These are phyloP conservation scores for Actinopyga echinites DNA, from an alignment of 53 echinoderm and acorn worm species.

Conservation along the genomic window DNA sequence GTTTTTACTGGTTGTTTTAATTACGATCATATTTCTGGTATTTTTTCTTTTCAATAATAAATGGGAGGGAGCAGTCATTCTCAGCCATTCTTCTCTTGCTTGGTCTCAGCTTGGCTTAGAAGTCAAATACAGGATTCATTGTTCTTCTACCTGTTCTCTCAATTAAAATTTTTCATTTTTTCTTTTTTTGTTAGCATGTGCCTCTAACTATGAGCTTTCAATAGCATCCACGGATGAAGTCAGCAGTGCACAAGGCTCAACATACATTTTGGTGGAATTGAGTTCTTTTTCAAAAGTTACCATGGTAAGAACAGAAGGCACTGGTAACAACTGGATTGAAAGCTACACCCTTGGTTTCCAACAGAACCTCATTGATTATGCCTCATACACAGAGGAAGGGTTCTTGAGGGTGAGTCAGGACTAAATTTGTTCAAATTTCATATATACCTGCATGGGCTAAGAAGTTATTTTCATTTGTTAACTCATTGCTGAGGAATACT, in stretches of 20 bases:
- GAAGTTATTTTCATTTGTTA: too few species aligned
- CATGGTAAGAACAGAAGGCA: slow-evolving; percentile 60
- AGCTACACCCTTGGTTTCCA: slow-evolving; percentile 67
- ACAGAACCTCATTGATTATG: slow-evolving; percentile 75
- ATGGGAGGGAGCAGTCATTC: too few species aligned
- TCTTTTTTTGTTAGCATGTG: background rate
- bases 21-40: too few species aligned
- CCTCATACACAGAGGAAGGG: slow-evolving; percentile 64
- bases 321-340: slow-evolving; percentile 31
- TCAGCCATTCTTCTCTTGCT: too few species aligned
- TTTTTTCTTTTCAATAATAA: too few species aligned
- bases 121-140: too few species aligned
- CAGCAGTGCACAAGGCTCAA: background rate
- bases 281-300: slow-evolving; percentile 55
- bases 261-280: slow-evolving; percentile 47
- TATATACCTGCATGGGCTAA: background rate
- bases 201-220: background rate
- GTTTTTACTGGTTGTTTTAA: too few species aligned
- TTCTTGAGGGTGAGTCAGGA: slow-evolving; percentile 59
- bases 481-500: too few species aligned
- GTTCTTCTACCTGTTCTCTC: too few species aligned
- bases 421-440: background rate
- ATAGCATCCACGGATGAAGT: background rate
- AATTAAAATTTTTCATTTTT: too few species aligned
- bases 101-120: too few species aligned